Evolutionary conservation across 2,888 invertebrate genomes (phyloP).

Genomic region (Chloromyia formosa): DNA sequence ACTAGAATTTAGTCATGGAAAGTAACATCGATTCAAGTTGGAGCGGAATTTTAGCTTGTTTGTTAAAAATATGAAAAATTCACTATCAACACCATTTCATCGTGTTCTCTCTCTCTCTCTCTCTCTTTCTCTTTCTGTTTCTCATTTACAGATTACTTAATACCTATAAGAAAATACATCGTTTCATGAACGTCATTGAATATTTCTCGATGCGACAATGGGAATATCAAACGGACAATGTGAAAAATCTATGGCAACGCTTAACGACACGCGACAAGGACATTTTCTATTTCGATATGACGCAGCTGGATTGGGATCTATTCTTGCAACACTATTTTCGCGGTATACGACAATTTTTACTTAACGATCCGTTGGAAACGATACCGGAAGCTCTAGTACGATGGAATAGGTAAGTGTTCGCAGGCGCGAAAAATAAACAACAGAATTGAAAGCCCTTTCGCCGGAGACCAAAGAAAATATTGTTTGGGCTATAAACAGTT

Average conservation of each 20-base stretch:
- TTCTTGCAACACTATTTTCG: conserved; percentile 73
- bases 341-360: conserved; percentile 79
- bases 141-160: conserved; percentile 72
- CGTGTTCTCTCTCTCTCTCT: too few relatives aligned
- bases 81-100: too few relatives aligned
- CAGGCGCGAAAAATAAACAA: neutral
- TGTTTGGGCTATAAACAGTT: too few relatives aligned
- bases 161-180: conserved; percentile 79
- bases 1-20: too few relatives aligned
- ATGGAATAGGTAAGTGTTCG: conserved; percentile 66
- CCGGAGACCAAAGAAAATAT: neutral
- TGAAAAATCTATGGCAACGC: conserved; percentile 68
- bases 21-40: too few relatives aligned
- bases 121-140: neutral
- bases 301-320: conserved; percentile 76
- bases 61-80: too few relatives aligned
- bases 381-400: conserved; percentile 73
- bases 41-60: too few relatives aligned
- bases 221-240: conserved; percentile 73
- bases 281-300: conserved; percentile 77
- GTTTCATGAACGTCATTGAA: conserved; percentile 75
- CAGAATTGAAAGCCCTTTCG: neutral
- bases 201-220: conserved; percentile 84
- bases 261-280: conserved; percentile 69
- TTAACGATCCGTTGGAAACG: conserved; percentile 82